phyloP scores from a whole-genome alignment of 2,797 vertebrate genomes.

The Aplochiton taeniatus region DNA sequence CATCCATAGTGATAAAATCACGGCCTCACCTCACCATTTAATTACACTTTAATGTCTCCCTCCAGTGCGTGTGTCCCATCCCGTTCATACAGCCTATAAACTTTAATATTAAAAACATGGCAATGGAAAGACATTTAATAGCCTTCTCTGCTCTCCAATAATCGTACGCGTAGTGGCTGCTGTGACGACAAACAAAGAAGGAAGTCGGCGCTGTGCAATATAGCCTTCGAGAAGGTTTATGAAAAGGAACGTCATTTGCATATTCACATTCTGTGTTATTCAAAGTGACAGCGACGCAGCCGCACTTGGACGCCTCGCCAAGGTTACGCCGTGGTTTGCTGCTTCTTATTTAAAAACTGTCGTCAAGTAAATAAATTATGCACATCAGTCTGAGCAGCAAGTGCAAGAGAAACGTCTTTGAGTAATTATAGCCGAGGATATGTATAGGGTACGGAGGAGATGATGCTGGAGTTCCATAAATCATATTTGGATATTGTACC shows the following conservation, averaged over 20 bases:
- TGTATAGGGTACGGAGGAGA: constrained; percentile 50
- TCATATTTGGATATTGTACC: constrained; percentile 54
- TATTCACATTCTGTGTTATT: constrained; percentile 47
- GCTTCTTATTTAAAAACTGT: constrained; percentile 68
- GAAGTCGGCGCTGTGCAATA: constrained; percentile 11
- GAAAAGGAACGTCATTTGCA: constrained; percentile 41
- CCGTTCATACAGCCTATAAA: constrained; percentile 12
- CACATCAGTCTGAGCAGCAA: constrained; percentile 58
- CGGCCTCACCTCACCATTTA: constrained; percentile 1
- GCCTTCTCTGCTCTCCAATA: constrained; percentile 13
- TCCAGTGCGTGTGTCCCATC: not conserved
- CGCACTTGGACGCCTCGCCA: constrained; percentile 45
- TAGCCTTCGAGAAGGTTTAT: constrained; percentile 9
- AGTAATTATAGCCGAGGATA: constrained; percentile 64
- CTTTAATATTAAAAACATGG: constrained; percentile 22
- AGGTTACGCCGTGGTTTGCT: constrained; percentile 62
- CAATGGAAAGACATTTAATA: constrained; percentile 8
- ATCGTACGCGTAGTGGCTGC: constrained; percentile 14
- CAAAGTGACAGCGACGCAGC: constrained; percentile 50
- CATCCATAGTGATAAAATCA: not conserved
- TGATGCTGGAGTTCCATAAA: constrained; percentile 61
- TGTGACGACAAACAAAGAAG: constrained; percentile 24
- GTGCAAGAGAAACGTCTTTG: constrained; percentile 53
- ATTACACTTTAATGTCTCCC: constrained; percentile 15
- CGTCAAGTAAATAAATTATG: constrained; percentile 69